Conservation (phyloP, 2,113 vertebrate genomes). For the Collichthys lucidus region DNA sequence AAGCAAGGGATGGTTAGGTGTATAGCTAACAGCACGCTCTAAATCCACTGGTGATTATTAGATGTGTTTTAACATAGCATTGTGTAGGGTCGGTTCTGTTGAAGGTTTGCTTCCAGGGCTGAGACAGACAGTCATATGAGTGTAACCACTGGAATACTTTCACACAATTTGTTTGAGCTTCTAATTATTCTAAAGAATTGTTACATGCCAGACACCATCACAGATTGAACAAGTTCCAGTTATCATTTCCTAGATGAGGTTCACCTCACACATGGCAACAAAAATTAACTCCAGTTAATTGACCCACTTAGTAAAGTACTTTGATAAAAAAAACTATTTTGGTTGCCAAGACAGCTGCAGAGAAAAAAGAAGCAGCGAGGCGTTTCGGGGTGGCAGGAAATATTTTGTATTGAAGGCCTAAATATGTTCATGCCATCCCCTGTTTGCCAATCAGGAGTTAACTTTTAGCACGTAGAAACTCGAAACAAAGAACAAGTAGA, state of each 20-base stretch:
- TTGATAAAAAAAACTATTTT: conserved; percentile 43
- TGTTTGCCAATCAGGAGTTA: conserved; percentile 56
- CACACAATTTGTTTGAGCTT: conserved; percentile 39
- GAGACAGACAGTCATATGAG: conserved; percentile 49
- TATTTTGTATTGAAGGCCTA: conserved; percentile 76
- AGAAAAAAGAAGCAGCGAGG: conserved; percentile 29
- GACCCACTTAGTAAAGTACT: conserved; percentile 49
- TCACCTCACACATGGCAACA: conserved; percentile 50
- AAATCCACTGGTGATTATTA: conserved; percentile 66
- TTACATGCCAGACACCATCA: conserved; percentile 38
- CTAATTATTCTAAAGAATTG: conserved; percentile 20
- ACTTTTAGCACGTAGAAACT: conserved; percentile 17
- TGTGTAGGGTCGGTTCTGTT: conserved; percentile 47
- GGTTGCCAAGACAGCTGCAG: conserved; percentile 47
- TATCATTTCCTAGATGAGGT: conserved; percentile 42
- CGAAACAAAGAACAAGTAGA: conserved; percentile 27
- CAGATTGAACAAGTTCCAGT: conserved; percentile 44
- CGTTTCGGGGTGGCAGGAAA: conserved; percentile 61
- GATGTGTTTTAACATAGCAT: conserved; percentile 69
- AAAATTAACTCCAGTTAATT: conserved; percentile 35
- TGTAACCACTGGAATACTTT: conserved; percentile 69
- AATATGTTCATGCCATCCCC: conserved; percentile 72
- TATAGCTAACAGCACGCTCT: conserved; percentile 64
- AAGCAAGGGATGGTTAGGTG: conserved; percentile 67
- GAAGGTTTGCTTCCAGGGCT: conserved; percentile 44